Base-by-base conservation (phyloP, 1,140 invertebrate genomes). In the Lucilia sericata region DNA sequence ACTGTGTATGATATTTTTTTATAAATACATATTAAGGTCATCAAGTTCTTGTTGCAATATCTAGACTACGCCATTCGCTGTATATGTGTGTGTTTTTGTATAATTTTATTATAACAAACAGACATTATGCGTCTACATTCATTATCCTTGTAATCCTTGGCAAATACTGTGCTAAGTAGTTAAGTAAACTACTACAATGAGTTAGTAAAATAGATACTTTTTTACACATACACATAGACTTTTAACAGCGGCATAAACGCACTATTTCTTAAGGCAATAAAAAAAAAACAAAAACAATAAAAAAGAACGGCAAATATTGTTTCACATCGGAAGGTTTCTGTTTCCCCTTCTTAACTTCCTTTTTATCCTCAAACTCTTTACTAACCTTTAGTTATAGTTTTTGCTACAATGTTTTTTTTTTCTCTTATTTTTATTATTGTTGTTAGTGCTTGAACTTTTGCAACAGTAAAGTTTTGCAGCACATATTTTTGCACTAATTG, bases 141-240 rank as follows among this genome's bases (percentile, higher is more conserved):
- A 80, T 80, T 80, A 80, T 80, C 76, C 76, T 80, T 80, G 76
- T 80, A 80, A 80, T 80, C 76, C 76, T 80, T 80, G 76, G 76
- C 76, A 80, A 80, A 80, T 80, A 80, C 76, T 80, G 76, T 80
- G 76, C 76, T 80, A 80, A 80, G 76, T 80, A 80, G 42, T 80
- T 80, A 80, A 80, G 76, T 49, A 80, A 80, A 80, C 76, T 80
- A 25, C 42, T 51, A 80, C 42, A 49, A 49, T 49, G 34, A 80
- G 76, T 80, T 47, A 80, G 65, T 70, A 70, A 60, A 60, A 60
- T n/a, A 60, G 55, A 60, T 60, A n/a, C n/a, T 30, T 30, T 30
- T 30, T 30, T 30, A 60, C 14, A 47, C 75, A 76, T 3, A 78
- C 17, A 78, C 25, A 42, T 42, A 42, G 5, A 42, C 75, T 42